phyloP scores from a whole-genome alignment of 2,113 vertebrate genomes.

The Mesoclemmys tuberculata region DNA sequence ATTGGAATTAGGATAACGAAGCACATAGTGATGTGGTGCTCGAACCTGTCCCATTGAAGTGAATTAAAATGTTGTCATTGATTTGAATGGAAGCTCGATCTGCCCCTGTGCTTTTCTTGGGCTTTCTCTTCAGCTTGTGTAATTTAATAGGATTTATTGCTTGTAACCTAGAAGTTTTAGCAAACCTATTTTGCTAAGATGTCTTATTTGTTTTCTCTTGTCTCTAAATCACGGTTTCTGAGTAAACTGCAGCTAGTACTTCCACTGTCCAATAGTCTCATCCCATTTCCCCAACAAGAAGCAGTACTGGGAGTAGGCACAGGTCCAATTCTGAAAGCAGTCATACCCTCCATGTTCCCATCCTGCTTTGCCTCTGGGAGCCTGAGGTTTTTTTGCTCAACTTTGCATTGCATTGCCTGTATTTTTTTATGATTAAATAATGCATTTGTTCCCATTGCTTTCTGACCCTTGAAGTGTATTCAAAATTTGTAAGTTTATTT shows the following conservation, averaged over 20 bases:
- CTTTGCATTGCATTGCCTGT: neutral
- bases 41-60: neutral
- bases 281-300: neutral
- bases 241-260: neutral
- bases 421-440: neutral
- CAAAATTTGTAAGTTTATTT: constrained; percentile 47
- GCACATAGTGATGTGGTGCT: neutral
- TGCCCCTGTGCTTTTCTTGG: neutral
- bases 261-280: neutral
- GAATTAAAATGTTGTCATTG: neutral
- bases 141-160: constrained; percentile 15
- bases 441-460: constrained; percentile 36
- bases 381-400: constrained; percentile 14
- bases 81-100: neutral
- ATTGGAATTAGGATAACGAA: neutral
- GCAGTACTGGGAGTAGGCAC: neutral
- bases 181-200: neutral
- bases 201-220: neutral
- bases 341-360: constrained; percentile 7
- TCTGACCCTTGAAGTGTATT: constrained; percentile 44
- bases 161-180: neutral
- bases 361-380: constrained; percentile 36
- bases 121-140: neutral
- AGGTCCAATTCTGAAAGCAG: neutral
- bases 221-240: neutral